These are phyloP conservation scores for Sceloporus tristichus DNA, from an alignment of 2,113 vertebrate species.

Conservation along the genomic window DNA sequence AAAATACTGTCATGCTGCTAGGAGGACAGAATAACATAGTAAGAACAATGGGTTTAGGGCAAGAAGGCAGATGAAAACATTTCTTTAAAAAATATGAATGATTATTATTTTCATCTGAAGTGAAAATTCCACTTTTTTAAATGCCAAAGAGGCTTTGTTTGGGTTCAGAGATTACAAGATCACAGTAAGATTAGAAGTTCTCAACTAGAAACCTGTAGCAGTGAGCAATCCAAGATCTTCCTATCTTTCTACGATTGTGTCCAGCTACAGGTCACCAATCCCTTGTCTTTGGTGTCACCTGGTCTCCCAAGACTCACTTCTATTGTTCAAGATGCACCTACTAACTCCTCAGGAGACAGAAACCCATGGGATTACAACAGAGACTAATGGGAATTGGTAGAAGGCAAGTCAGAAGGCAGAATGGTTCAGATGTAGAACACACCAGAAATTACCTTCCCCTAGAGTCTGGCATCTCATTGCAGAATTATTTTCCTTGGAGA, in stretches of 20 bases:
- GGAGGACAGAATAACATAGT: neutral
- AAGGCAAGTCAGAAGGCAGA: neutral
- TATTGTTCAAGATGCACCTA: neutral
- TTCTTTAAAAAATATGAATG: neutral
- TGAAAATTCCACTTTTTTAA: too few relatives aligned
- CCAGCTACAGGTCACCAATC: neutral
- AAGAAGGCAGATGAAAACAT: neutral
- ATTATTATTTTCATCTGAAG: neutral
- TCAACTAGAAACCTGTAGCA: neutral
- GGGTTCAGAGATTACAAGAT: neutral
- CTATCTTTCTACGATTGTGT: neutral
- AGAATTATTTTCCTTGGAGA: neutral
- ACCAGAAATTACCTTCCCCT: neutral
- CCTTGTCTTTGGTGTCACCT: neutral
- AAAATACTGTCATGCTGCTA: neutral
- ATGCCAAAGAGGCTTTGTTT: neutral
- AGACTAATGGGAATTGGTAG: neutral
- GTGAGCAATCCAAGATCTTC: neutral
- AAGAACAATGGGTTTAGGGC: neutral
- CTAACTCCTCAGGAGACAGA: neutral
- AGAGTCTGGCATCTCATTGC: neutral
- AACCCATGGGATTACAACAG: neutral
- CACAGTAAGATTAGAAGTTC: neutral
- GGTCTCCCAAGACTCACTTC: neutral
- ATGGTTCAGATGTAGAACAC: neutral